These are phyloP conservation scores for Tromatobia lineatoria DNA, from an alignment of 2,888 invertebrate genomes.

Conservation along the genomic window DNA sequence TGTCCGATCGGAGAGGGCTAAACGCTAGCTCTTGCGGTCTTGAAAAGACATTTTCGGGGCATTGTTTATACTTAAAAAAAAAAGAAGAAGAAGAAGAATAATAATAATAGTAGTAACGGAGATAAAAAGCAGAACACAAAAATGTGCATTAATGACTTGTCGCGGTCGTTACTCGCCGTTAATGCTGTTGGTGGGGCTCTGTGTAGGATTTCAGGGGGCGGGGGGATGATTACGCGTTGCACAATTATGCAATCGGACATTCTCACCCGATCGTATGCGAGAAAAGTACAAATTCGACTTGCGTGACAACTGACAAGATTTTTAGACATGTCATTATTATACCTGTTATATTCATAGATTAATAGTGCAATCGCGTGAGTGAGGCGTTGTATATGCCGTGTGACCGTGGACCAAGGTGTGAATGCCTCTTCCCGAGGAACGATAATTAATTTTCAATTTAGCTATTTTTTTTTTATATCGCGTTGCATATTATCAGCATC, in stretches of 20 bases:
- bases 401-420: conserved; percentile 83
- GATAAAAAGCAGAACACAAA: conserved; percentile 43
- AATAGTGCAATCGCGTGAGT: conserved; percentile 84
- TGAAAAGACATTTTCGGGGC: conserved; percentile 79
- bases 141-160: conserved; percentile 64
- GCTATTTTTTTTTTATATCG: conserved; percentile 72
- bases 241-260: conserved; percentile 70
- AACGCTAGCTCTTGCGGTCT: conserved; percentile 77
- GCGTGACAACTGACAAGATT: conserved; percentile 82
- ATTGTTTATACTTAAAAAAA: conserved; percentile 81
- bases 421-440: conserved; percentile 77
- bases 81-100: no score
- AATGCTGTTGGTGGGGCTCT: conserved; percentile 78
- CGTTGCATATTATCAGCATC: conserved; percentile 74
- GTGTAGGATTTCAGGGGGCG: conserved; percentile 78
- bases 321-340: conserved; percentile 80
- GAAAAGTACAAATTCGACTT: conserved; percentile 84
- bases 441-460: conserved; percentile 74
- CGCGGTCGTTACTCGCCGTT: conserved; percentile 70
- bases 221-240: conserved; percentile 72
- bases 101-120: conserved; percentile 61
- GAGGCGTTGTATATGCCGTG: conserved; percentile 78
- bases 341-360: conserved; percentile 83
- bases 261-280: conserved; percentile 57
- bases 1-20: conserved; percentile 84